These are phyloP conservation scores for Forbesichthys papilliferus DNA, from an alignment of 2,113 vertebrate genomes.

Conservation along the genomic window DNA sequence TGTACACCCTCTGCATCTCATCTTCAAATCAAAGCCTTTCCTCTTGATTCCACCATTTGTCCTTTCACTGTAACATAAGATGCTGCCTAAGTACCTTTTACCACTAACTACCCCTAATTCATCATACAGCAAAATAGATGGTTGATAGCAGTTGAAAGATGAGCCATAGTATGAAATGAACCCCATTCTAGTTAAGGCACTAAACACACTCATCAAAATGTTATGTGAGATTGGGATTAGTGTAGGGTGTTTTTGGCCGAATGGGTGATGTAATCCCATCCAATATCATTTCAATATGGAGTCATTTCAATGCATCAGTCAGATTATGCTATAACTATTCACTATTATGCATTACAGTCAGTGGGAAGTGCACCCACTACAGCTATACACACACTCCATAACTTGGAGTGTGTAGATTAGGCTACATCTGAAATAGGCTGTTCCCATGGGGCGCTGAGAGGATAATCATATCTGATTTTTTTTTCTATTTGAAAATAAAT, in stretches of 20 bases:
- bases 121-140: constrained; percentile 76
- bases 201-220: constrained; percentile 61
- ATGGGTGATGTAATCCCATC: constrained; percentile 39
- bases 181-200: constrained; percentile 46
- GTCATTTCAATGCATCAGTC: no score
- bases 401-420: no score
- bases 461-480: no score
- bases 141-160: constrained; percentile 75
- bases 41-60: constrained; percentile 59
- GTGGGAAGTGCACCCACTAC: no score
- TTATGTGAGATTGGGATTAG: constrained; percentile 51
- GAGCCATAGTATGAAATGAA: constrained; percentile 54
- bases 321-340: no score
- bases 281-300: neutral
- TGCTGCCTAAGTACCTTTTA: constrained; percentile 65
- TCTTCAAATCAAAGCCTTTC: constrained; percentile 54
- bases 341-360: no score
- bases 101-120: constrained; percentile 77
- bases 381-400: no score
- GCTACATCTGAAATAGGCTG: no score
- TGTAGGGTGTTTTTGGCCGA: constrained; percentile 25
- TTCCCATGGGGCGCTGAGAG: no score
- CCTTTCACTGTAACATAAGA: constrained; percentile 71
- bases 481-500: no score
- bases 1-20: constrained; percentile 35